Base-by-base conservation (phyloP, 2,888 invertebrate species). In the Lutraria lutraria region DNA sequence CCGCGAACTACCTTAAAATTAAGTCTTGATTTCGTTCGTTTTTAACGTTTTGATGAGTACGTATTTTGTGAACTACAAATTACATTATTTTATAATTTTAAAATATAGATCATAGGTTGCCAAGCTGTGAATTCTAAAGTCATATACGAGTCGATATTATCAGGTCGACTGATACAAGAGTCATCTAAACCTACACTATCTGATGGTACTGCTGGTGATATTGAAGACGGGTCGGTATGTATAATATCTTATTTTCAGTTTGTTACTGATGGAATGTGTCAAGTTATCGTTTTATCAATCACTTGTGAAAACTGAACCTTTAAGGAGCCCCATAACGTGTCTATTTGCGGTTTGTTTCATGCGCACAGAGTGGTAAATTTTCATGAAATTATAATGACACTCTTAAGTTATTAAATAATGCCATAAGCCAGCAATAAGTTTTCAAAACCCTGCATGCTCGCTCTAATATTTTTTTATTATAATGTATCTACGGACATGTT, bases 141-240 rank as follows among this genome's bases (percentile, higher is more conserved):
- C 3, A 95, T 95, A 95, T 94, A 92, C 81, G 94, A 95, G 83
- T 91, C 92, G 54, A 90, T 95, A 6, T 92, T 90, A 63, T 94
- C 94, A 0, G 93, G 94, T 6, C 88, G 90, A 43, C 91, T 94
- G 10, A 89, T 94, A 25, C 92, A 90, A 76, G 93, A 94, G 81
- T 94, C 94, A 15, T 34, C 83, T 25, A 31, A 72, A 3, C 92
- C 92, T 21, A 95, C 95, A 0, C 80, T 95, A 72, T 94, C 95
- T 21, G 94, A 94, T 83, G 95, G 93, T 15, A 94, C 94, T 13
- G 85, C 92, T 12, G 95, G 95, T 0, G 94, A 92, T n/a, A 81
- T 95, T 34, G 95, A 95, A 82, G 93, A 94, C 13, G 87, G 89
- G 21, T 85, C 95, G 21, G 94, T 95, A 89, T 89, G 93, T 72